Percentiles rank a stretch among this genome's conserved stretches.
Conservation (phyloP, 2,113 vertebrate genomes). For the Electrona antarctica region DNA sequence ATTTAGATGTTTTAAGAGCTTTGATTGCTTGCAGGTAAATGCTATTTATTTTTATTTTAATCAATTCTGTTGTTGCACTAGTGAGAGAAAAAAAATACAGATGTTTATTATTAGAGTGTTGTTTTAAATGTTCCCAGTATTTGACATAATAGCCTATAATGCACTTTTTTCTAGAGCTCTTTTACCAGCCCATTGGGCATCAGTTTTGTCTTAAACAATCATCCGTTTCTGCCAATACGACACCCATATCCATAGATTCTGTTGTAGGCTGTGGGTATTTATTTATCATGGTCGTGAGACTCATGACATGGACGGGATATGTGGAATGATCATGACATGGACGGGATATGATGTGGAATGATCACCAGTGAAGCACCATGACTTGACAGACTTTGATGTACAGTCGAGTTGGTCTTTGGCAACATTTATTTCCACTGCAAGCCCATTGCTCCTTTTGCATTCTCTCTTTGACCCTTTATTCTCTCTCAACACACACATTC, state of each 20-base stretch:
- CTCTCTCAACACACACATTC: neutral
- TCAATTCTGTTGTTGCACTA: slow-evolving; percentile 77
- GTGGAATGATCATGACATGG: neutral
- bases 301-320: neutral
- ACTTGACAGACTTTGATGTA: slow-evolving; percentile 10
- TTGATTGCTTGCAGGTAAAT: slow-evolving; percentile 80
- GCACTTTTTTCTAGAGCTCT: slow-evolving; percentile 75
- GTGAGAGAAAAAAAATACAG: slow-evolving; percentile 58
- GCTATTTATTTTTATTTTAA: slow-evolving; percentile 65
- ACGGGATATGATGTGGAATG: neutral
- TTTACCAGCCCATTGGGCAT: slow-evolving; percentile 42
- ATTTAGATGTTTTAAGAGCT: slow-evolving; percentile 75
- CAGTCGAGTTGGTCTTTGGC: slow-evolving; percentile 1
- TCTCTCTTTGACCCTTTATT: neutral
- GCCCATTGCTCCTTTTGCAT: neutral
- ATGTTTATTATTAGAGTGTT: slow-evolving; percentile 79
- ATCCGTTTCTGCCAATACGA: slow-evolving; percentile 27
- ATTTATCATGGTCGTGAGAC: slow-evolving; percentile 1
- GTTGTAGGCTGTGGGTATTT: slow-evolving; percentile 17
- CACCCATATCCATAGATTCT: slow-evolving; percentile 24
- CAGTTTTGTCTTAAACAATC: slow-evolving; percentile 19
- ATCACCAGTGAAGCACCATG: slow-evolving; percentile 16
- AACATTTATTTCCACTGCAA: neutral
- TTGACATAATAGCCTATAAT: slow-evolving; percentile 65
- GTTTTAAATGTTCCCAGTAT: slow-evolving; percentile 76